Evolutionary conservation across 2,797 vertebrate species (phyloP).

Genomic region (Tapirus indicus): DNA sequence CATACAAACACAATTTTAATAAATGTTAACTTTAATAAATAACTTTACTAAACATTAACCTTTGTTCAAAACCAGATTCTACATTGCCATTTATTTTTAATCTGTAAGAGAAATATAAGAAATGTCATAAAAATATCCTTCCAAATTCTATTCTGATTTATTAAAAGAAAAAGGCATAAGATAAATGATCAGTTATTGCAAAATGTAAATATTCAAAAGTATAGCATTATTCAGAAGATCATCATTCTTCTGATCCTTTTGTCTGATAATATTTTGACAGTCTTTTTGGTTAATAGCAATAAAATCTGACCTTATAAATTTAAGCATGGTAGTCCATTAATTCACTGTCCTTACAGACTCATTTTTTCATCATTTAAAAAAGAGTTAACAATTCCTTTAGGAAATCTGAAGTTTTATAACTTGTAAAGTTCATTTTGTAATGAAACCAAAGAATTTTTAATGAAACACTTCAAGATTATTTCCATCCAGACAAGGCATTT

Average conservation of each 20-base stretch:
- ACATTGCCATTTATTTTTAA: neutral
- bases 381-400: neutral
- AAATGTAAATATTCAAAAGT: neutral
- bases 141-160: neutral
- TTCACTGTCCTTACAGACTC: neutral
- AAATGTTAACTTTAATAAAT: neutral
- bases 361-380: neutral
- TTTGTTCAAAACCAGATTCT: neutral
- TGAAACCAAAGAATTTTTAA: neutral
- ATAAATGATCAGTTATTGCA: neutral
- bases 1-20: neutral
- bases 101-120: neutral
- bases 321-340: slow-evolving; percentile 27
- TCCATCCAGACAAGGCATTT: neutral
- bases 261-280: neutral
- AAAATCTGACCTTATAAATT: slow-evolving; percentile 45
- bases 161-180: neutral
- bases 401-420: neutral
- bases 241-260: neutral
- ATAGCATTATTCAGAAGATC: neutral
- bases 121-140: neutral
- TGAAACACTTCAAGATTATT: neutral
- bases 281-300: neutral
- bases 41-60: neutral
- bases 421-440: neutral